Conservation (phyloP, 2,113 vertebrate species). For the Ancistrus triradiatus region DNA sequence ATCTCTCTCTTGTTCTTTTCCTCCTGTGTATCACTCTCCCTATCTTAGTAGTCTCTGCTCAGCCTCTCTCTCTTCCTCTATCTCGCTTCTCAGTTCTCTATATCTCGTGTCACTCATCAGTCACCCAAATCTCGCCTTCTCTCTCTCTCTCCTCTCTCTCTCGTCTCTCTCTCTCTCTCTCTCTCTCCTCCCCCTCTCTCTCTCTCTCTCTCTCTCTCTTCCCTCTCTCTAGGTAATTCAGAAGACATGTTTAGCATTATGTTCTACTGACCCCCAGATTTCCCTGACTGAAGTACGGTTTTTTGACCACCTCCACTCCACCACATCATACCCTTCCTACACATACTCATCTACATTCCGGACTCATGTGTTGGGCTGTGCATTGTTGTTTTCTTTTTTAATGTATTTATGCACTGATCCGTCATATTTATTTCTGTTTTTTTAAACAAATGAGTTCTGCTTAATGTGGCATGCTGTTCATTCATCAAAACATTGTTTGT, state of each 20-base stretch:
- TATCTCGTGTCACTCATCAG: no score
- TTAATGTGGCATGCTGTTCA: constrained; percentile 4
- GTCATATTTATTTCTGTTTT: constrained; percentile 21
- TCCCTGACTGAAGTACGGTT: constrained; percentile 5
- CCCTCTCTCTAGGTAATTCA: constrained; percentile 20
- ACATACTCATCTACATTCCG: constrained; percentile 1
- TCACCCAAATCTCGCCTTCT: background rate
- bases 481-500: constrained; percentile 8
- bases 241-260: background rate
- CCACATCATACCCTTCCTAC: no score
- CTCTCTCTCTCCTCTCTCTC: background rate
- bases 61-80: no score
- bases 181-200: no score
- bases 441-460: background rate
- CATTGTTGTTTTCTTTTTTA: background rate
- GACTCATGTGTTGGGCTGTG: background rate
- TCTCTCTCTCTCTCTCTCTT: background rate
- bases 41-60: no score
- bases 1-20: no score
- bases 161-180: no score
- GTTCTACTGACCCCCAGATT: background rate
- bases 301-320: background rate
- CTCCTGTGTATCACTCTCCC: no score
- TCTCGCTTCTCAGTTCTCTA: no score
- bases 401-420: constrained; percentile 31